phyloP scores from a whole-genome alignment of 2,797 vertebrate species.

The Onychomys arenicola region DNA sequence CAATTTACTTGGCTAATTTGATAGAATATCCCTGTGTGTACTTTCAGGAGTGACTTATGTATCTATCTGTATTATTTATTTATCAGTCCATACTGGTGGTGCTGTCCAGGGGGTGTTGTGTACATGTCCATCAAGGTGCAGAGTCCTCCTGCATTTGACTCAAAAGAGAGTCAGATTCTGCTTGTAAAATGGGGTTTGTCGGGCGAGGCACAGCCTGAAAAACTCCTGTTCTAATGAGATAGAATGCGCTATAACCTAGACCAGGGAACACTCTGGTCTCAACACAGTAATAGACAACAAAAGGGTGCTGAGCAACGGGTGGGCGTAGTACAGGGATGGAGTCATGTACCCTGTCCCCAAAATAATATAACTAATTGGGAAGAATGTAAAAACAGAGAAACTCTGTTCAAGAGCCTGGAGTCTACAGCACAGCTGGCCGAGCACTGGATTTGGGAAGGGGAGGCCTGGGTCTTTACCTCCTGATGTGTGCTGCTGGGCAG shows the following conservation, averaged over 20 bases:
- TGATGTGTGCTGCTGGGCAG: background rate
- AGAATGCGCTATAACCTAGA: background rate
- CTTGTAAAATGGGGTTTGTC: background rate
- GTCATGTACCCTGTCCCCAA: background rate
- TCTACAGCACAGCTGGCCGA: background rate
- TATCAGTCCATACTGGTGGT: background rate
- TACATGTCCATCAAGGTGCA: background rate
- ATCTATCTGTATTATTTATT: background rate
- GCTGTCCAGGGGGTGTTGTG: too few species aligned
- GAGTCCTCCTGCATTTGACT: background rate
- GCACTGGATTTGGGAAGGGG: background rate
- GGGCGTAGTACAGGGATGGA: background rate
- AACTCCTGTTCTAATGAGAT: background rate
- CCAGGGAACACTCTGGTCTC: background rate
- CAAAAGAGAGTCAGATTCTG: background rate
- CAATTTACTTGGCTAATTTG: background rate
- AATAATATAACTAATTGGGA: background rate
- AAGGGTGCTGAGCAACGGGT: background rate
- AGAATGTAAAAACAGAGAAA: background rate
- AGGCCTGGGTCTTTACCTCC: background rate
- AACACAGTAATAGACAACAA: background rate
- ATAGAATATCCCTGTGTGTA: too few species aligned
- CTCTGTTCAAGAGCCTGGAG: background rate
- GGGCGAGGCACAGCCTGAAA: background rate
- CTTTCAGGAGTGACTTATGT: background rate